Base-by-base conservation (phyloP, 1,140 invertebrate genomes). In the Chionoecetes opilio region DNA sequence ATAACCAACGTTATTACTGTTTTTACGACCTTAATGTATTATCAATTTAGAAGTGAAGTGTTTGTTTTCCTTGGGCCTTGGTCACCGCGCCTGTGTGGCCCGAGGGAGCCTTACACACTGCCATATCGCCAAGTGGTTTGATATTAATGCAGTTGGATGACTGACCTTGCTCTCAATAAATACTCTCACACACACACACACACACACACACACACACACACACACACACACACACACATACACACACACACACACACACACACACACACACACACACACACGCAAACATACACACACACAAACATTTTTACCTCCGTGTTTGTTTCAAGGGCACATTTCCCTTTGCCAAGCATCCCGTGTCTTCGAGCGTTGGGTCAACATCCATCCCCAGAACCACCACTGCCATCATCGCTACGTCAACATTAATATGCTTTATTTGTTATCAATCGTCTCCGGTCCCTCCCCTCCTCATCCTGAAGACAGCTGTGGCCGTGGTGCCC, bases 191-290 rank as follows among this genome's bases (percentile, higher is more conserved):
- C 63, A 75, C 63, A 75, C 53, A 75, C 53, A 75, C 53, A 75
- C 53, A 75, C 53, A 75, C 53, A 75, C 53, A 75, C 53, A 75
- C 53, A 75, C 53, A 75, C 53, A 75, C n/a, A 53, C 46, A 53
- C 46, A 53, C 46, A 53, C 46, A 53, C 21, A 14, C 46, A 75
- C 53, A 75, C 53, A 75, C 53, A 75, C n/a, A 53, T 17, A 53
- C 46, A 53, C 46, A 53, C 46, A 53, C 21, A 14, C 46, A n/a
- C 63, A 75, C 63, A 75, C 63, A 75, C 63, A 75, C 63, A 75
- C 63, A 75, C 63, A 75, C 53, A 75, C 53, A 75, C 53, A 75
- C 53, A 75, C 53, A 75, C 53, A 75, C 53, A 75, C 53, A 75
- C 53, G 26, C 53, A 75, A 6, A 75, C n/a, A 53, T 17, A 53